Evolutionary conservation across 1,140 invertebrate species (phyloP).

Genomic region (Orius laevigatus): DNA sequence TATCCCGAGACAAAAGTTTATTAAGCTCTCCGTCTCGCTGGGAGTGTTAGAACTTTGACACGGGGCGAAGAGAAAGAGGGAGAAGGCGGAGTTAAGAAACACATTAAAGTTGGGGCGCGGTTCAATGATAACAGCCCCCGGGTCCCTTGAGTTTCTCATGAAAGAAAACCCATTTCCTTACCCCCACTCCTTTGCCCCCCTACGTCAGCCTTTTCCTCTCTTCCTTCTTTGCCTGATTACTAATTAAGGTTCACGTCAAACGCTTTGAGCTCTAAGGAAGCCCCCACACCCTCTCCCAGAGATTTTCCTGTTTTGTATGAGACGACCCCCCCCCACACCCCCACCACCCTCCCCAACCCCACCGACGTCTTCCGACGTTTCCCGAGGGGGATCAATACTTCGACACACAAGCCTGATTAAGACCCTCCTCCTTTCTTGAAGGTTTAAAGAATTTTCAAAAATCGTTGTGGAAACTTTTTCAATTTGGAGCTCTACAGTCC

Average conservation of each 20-base stretch:
- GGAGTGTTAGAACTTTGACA: slow-evolving; percentile 4
- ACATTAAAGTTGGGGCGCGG: slow-evolving; percentile 10
- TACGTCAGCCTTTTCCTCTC: neutral
- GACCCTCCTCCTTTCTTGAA: neutral
- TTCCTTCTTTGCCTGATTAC: slow-evolving; percentile 7
- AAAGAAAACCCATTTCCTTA: slow-evolving; percentile 8
- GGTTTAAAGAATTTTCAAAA: too few relatives aligned
- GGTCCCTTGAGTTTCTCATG: neutral
- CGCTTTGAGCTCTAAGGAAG: slow-evolving; percentile 1
- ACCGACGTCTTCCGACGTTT: neutral
- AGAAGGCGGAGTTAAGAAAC: slow-evolving; percentile 8
- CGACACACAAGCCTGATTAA: neutral
- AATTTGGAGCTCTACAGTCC: too few relatives aligned
- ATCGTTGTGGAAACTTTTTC: too few relatives aligned
- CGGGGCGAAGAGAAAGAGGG: neutral
- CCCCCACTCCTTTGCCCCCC: neutral
- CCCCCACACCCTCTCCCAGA: neutral
- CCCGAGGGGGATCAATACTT: slow-evolving; percentile 1
- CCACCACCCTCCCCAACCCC: neutral
- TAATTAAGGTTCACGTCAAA: slow-evolving; percentile 10
- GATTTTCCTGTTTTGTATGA: too few relatives aligned
- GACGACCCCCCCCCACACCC: neutral
- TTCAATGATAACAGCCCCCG: slow-evolving; percentile 6
- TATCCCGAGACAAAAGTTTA: slow-evolving; percentile 9
- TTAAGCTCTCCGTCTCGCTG: slow-evolving; percentile 6